Evolutionary conservation across 2,797 vertebrate genomes (phyloP), one percentile per base, ranked within the genome.

Genomic region (Salarias fasciatus): DNA sequence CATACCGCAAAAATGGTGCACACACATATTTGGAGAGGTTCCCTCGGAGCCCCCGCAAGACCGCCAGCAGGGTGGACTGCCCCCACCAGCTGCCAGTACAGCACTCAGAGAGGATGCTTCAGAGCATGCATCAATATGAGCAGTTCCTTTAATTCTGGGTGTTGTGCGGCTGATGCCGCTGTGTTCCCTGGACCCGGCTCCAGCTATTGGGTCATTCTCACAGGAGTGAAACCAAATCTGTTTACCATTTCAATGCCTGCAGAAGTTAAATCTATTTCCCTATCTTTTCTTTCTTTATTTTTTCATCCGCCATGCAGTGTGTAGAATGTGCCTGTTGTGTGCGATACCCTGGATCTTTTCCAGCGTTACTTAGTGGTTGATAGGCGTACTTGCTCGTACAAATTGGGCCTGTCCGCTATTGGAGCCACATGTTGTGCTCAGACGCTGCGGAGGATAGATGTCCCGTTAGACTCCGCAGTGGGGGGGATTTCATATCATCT

Each of bases 141-240:
- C 90, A 89, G 90, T 88, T 86, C 86, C 86, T 88, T 89, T 91
- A 91, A 92, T 91, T 89, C 87, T 87, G 91, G 91, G 89, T 90
- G 91, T 89, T 91, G 86, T 80, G 83, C 64, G 79, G 86, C 18
- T 24, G 18, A 24, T 84, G 84, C 72, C 69, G 81, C 70, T 86
- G 85, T 87, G 57, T 88, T 90, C 91, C 87, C 88, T 88, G 88
- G 80, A 90, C 80, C 48, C 5, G 3, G 63, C 83, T 91, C 88
- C 85, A 84, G 79, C 82, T 83, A 86, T 90, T 92, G 84, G 86
- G 84, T 92, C 91, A 89, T 85, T 88, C 75, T 83, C 47, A 50
- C 67, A 77, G 72, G 46, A 54, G n/a, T 45, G 51, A 81, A 83
- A 80, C 70, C 74, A 79, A 88, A 88, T 90, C 86, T 89, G 89